Percentiles rank a stretch among this genome's conserved stretches.
phyloP scores from a whole-genome alignment of 2,797 vertebrate genomes.

The Benthosema pterotum region DNA sequence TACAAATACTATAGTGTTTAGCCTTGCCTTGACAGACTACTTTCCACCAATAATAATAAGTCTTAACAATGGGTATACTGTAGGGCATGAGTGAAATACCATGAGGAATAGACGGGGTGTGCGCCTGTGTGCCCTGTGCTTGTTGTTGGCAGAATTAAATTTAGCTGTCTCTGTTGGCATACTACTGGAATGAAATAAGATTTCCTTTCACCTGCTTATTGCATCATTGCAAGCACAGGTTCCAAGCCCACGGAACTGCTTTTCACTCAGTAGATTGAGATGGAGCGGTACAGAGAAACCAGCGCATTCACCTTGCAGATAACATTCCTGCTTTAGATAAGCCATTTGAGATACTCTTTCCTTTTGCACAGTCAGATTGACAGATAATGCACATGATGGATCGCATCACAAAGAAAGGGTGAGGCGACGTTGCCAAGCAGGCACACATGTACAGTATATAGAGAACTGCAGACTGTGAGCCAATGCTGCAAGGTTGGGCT shows the following conservation, averaged over 20 bases:
- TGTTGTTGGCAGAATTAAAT: constrained; percentile 63
- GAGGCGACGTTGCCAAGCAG: constrained; percentile 27
- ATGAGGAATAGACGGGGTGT: constrained; percentile 20
- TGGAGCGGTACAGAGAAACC: constrained; percentile 25
- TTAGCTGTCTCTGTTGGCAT: constrained; percentile 57
- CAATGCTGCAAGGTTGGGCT: constrained; percentile 26
- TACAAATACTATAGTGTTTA: too few species aligned
- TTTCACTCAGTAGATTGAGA: constrained; percentile 41
- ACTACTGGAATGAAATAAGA: constrained; percentile 57
- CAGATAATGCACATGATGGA: constrained; percentile 45
- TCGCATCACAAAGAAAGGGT: constrained; percentile 28
- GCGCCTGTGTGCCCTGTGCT: constrained; percentile 19
- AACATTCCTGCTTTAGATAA: constrained; percentile 31
- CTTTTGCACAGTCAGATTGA: constrained; percentile 41
- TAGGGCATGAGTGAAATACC: constrained; percentile 19
- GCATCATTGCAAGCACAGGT: constrained; percentile 33
- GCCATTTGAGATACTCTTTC: constrained; percentile 32
- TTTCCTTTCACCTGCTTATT: constrained; percentile 64
- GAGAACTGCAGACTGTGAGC: constrained; percentile 25
- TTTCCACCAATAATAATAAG: constrained; percentile 22
- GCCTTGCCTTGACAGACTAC: neutral
- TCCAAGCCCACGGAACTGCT: constrained; percentile 24
- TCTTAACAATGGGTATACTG: neutral
- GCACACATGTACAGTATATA: constrained; percentile 19
- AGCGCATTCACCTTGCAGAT: constrained; percentile 41